Conservation (phyloP, 1,140 invertebrate genomes). For the Helicoverpa zea region DNA sequence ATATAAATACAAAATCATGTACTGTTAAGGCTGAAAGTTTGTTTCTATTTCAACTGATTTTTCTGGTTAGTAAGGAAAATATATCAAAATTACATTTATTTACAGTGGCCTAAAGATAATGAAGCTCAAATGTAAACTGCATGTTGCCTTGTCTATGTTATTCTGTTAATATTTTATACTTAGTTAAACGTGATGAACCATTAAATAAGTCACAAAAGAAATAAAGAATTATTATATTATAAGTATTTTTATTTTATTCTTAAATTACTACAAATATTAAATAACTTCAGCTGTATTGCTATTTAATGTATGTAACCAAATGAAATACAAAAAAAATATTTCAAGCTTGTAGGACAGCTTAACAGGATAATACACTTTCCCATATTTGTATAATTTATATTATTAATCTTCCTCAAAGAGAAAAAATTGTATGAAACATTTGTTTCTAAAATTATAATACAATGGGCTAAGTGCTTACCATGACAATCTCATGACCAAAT, state of each 20-base stretch:
- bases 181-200: slow-evolving; percentile 64
- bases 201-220: slow-evolving; percentile 53
- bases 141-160: slow-evolving; percentile 51
- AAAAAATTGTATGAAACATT: no score
- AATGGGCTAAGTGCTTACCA: no score
- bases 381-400: no score
- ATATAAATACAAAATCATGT: neutral
- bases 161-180: slow-evolving; percentile 53
- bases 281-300: neutral
- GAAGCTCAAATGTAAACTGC: slow-evolving; percentile 25
- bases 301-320: no score
- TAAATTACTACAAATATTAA: neutral
- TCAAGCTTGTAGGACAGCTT: neutral
- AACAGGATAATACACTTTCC: neutral
- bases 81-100: neutral
- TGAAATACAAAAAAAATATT: neutral
- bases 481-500: no score
- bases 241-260: slow-evolving; percentile 42
- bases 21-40: slow-evolving; percentile 14
- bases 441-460: no score
- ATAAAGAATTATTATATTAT: slow-evolving; percentile 57
- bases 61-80: neutral
- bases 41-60: neutral
- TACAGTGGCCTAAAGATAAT: slow-evolving; percentile 18
- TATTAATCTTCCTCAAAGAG: no score